Conservation (phyloP, 53 echinoderm and acorn worm species). For the Zoroaster sp. region DNA sequence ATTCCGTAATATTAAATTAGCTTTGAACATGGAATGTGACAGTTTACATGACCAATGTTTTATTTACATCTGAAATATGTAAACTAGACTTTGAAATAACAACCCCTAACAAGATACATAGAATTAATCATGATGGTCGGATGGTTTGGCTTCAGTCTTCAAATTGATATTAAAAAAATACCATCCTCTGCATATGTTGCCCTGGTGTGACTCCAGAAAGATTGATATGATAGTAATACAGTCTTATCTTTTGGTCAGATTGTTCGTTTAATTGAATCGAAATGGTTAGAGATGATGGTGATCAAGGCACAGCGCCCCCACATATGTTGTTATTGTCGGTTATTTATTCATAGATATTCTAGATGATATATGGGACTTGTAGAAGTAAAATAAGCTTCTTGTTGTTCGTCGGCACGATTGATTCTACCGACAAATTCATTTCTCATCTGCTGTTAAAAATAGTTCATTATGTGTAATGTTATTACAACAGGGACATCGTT, state of each 20-base stretch:
- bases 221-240: background rate
- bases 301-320: background rate
- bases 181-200: background rate
- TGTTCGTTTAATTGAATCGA: background rate
- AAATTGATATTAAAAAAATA: too few relatives aligned
- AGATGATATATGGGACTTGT: too few relatives aligned
- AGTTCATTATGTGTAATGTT: too few relatives aligned
- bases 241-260: background rate
- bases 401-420: too few relatives aligned
- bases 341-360: too few relatives aligned
- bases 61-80: constrained; percentile 17
- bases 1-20: background rate
- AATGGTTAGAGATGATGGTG: background rate
- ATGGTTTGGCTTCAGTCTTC: too few relatives aligned
- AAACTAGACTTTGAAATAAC: constrained; percentile 9
- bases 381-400: too few relatives aligned
- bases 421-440: too few relatives aligned
- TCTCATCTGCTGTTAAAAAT: too few relatives aligned
- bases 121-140: background rate
- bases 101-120: background rate
- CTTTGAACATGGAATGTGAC: constrained; percentile 14
- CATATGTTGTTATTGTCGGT: too few relatives aligned
- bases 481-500: too few relatives aligned
- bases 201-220: background rate
- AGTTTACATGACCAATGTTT: constrained; percentile 29